These are phyloP conservation scores for Vulpes vulpes DNA, from an alignment of 2,113 vertebrate genomes.

Conservation along the genomic window DNA sequence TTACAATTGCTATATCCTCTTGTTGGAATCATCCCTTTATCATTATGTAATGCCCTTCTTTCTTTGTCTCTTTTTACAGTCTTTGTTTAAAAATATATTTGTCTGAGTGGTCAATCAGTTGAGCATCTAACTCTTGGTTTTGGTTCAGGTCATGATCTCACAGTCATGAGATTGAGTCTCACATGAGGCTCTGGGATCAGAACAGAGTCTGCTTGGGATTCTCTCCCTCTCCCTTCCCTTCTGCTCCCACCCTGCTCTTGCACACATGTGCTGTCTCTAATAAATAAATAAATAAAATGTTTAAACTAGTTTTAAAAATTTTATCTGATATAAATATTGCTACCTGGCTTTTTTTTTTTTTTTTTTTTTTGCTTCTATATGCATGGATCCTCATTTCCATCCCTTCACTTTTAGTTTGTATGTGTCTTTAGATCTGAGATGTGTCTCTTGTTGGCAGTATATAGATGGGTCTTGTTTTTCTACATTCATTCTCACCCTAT, in stretches of 20 bases:
- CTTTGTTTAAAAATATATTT: background rate
- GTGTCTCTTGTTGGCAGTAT: background rate
- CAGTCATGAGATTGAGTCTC: background rate
- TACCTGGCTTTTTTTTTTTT: background rate
- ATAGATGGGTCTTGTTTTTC: background rate
- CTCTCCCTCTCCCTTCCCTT: background rate
- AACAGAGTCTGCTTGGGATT: background rate
- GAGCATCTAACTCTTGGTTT: background rate
- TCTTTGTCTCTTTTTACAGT: background rate
- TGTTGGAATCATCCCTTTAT: background rate
- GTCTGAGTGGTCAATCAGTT: background rate
- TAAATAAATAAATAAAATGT: background rate
- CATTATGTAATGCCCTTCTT: background rate
- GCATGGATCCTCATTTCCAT: background rate
- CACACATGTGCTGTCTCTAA: background rate
- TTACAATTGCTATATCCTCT: background rate
- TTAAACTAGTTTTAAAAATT: background rate
- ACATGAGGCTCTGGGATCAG: background rate
- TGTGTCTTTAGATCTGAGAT: background rate
- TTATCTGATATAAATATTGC: background rate
- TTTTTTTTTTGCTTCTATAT: background rate
- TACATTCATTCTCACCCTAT: background rate
- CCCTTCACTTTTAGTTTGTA: background rate
- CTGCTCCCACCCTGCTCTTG: background rate
- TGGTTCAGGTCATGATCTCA: background rate